These are phyloP conservation scores for Exephanes ischioxanthus DNA, from an alignment of 2,888 invertebrate genomes.

Conservation along the genomic window DNA sequence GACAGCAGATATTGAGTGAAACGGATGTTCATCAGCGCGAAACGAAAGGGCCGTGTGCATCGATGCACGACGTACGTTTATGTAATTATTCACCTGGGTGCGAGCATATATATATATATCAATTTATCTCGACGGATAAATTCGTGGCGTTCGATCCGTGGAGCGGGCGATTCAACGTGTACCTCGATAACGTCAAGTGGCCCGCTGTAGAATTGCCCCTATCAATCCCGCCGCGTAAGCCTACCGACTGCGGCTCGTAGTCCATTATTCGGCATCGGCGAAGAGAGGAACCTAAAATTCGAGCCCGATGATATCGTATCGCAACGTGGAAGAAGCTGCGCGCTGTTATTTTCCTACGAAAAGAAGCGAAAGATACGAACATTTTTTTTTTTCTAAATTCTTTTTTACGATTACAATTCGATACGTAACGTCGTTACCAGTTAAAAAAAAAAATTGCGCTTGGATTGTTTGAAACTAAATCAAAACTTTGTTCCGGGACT, in stretches of 20 bases:
- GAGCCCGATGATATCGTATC: too few relatives aligned
- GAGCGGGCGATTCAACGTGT: background rate
- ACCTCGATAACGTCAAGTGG: background rate
- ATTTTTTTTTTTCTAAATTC: too few relatives aligned
- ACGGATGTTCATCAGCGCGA: conserved; percentile 40
- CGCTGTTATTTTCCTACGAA: too few relatives aligned
- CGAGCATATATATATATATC: background rate
- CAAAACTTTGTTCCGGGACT: too few relatives aligned
- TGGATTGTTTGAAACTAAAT: too few relatives aligned
- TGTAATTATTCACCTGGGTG: background rate
- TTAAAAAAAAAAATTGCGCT: too few relatives aligned
- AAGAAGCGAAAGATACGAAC: too few relatives aligned
- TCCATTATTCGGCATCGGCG: background rate
- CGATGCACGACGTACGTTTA: background rate
- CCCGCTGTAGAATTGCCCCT: background rate
- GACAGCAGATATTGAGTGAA: conserved; percentile 37
- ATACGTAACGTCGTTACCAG: too few relatives aligned
- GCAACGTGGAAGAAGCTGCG: too few relatives aligned
- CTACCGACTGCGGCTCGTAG: background rate
- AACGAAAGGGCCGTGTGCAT: conserved; percentile 16
- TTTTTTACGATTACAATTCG: too few relatives aligned
- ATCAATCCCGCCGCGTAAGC: conserved; percentile 7
- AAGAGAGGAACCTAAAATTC: background rate
- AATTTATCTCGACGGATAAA: conserved; percentile 1
- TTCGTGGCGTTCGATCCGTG: background rate